A percentile compares a stretch with the other conserved stretches of the same genome.
These are phyloP conservation scores for Garra rufa DNA, from an alignment of 2,113 vertebrate genomes.

Conservation along the genomic window DNA sequence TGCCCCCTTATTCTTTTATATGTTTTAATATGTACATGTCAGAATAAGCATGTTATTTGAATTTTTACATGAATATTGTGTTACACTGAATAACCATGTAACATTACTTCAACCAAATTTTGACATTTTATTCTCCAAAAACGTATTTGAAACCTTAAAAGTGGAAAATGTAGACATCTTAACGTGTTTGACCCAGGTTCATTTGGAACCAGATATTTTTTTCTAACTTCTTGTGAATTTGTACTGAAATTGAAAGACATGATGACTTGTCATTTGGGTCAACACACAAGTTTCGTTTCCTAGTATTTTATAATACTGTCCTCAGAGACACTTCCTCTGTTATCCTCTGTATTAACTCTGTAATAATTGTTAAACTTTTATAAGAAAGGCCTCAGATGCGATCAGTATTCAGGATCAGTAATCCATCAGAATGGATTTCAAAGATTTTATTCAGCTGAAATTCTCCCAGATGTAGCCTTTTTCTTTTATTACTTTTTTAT, in stretches of 20 bases:
- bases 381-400: not conserved
- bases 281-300: conserved; percentile 44
- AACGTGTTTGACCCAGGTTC: too few species aligned
- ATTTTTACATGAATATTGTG: too few species aligned
- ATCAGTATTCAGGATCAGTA: not conserved
- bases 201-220: not conserved
- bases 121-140: too few species aligned
- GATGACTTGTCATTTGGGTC: conserved; percentile 37
- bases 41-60: too few species aligned
- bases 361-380: not conserved
- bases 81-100: too few species aligned
- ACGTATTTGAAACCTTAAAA: too few species aligned
- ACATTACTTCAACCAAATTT: too few species aligned
- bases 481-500: not conserved
- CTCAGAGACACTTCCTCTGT: not conserved
- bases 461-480: not conserved
- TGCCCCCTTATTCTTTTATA: too few species aligned
- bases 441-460: not conserved
- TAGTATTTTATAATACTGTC: not conserved
- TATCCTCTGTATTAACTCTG: not conserved
- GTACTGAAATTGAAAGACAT: conserved; percentile 2
- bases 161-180: too few species aligned
- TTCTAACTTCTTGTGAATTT: not conserved
- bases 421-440: too few species aligned
- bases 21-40: too few species aligned